Conservation (phyloP, 37 sponge, comb jelly and placozoan species). For the Cladorhizidae sp. region DNA sequence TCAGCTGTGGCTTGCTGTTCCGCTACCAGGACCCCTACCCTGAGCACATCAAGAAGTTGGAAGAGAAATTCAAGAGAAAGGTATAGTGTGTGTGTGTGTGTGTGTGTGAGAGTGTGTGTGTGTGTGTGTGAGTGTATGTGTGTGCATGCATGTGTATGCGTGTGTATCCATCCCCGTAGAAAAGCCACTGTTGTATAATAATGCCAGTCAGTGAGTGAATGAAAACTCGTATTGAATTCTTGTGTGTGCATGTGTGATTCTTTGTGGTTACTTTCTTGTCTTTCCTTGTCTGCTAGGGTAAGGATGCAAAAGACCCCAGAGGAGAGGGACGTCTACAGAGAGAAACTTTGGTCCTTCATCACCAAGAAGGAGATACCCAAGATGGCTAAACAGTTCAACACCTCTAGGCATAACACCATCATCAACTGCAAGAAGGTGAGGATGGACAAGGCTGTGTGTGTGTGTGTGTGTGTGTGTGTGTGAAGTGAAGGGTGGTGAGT, state of each 20-base stretch:
- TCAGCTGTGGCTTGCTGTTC: conserved; percentile 65
- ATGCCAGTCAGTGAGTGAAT: no score
- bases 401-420: conserved; percentile 40
- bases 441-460: no score
- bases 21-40: conserved; percentile 44
- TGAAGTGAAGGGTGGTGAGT: neutral
- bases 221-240: no score
- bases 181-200: no score
- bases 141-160: neutral
- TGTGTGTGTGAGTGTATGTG: neutral
- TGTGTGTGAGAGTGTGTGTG: neutral
- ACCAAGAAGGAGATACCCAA: conserved; percentile 84
- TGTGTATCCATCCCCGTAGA: no score
- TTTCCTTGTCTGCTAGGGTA: neutral
- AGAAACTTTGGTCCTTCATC: conserved; percentile 78
- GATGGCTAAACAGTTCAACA: conserved; percentile 65
- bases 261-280: neutral
- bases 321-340: conserved; percentile 35
- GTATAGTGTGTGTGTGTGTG: neutral
- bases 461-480: neutral
- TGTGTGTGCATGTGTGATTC: neutral
- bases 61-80: neutral
- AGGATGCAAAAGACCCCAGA: conserved; percentile 2
- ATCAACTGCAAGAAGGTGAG: conserved; percentile 63
- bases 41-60: conserved; percentile 29